A percentile compares a stretch with the other conserved stretches of the same genome.
These are phyloP conservation scores for Heterohyrax brucei DNA, from an alignment of 2,797 vertebrate genomes.

Conservation along the genomic window DNA sequence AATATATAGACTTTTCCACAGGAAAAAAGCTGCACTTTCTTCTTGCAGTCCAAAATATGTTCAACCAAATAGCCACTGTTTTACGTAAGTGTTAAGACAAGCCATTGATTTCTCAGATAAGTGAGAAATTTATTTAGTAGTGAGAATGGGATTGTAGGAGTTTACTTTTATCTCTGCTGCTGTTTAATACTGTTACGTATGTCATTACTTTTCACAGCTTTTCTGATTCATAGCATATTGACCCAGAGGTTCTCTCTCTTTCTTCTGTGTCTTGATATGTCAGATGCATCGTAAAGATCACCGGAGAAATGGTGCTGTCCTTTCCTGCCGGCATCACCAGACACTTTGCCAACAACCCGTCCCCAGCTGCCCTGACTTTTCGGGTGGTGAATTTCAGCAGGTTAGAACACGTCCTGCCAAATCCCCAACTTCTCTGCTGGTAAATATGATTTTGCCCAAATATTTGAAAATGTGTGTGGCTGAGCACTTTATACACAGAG, in stretches of 20 bases:
- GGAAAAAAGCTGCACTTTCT: neutral
- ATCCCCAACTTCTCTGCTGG: slow-evolving; percentile 99
- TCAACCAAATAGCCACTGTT: neutral
- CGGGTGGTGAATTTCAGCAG: slow-evolving; percentile 96
- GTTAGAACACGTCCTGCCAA: slow-evolving; percentile 98
- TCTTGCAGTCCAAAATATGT: neutral
- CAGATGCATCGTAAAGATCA: slow-evolving; percentile 99
- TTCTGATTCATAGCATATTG: neutral
- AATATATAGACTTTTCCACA: neutral
- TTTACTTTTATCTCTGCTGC: neutral
- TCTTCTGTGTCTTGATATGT: slow-evolving; percentile 54
- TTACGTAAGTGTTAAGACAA: neutral
- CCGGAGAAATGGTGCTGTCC: slow-evolving; percentile 98
- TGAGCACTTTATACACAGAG: neutral
- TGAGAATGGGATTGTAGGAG: neutral
- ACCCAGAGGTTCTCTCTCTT: slow-evolving; percentile 54
- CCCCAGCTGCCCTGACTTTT: slow-evolving; percentile 96
- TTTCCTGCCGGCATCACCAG: slow-evolving; percentile 99
- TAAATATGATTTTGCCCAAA: slow-evolving; percentile 88
- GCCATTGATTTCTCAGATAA: neutral
- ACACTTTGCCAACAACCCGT: slow-evolving; percentile 97
- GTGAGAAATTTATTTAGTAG: neutral
- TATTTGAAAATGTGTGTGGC: slow-evolving; percentile 32
- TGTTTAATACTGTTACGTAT: neutral
- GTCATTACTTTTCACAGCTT: neutral